Evolutionary conservation across 2,888 invertebrate genomes (phyloP).

Genomic region (Lordiphosa fenestrarum): DNA sequence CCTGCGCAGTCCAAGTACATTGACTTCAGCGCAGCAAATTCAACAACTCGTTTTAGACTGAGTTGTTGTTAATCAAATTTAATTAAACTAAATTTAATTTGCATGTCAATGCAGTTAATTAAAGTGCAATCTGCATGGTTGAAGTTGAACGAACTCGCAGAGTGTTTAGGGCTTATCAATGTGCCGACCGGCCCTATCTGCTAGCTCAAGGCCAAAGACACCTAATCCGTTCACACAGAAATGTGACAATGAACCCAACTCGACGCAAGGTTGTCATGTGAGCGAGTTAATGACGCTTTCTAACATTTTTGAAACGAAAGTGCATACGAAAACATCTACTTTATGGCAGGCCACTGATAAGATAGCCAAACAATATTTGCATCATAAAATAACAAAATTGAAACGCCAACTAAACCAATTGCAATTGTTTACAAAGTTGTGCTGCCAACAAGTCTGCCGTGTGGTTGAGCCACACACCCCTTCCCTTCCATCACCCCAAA

Average conservation of each 20-base stretch:
- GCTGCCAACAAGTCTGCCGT: constrained; percentile 59
- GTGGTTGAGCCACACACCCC: constrained; percentile 14
- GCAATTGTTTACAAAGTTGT: constrained; percentile 20
- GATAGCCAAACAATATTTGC: constrained; percentile 43
- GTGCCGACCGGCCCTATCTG: constrained; percentile 2
- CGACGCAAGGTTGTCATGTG: constrained; percentile 37
- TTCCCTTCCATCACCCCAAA: neutral
- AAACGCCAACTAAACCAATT: constrained; percentile 6
- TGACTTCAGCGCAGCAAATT: constrained; percentile 44
- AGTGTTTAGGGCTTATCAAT: constrained; percentile 21
- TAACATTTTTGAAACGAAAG: constrained; percentile 17
- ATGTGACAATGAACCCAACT: constrained; percentile 52
- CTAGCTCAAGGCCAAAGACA: constrained; percentile 2
- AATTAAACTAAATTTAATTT: constrained; percentile 71
- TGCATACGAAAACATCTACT: constrained; percentile 44
- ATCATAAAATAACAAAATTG: constrained; percentile 37
- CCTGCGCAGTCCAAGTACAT: constrained; percentile 46
- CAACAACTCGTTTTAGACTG: constrained; percentile 40
- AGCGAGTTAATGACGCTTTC: constrained; percentile 13
- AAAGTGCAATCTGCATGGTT: constrained; percentile 53
- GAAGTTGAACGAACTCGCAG: constrained; percentile 38
- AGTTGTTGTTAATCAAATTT: constrained; percentile 40
- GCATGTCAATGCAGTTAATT: constrained; percentile 58
- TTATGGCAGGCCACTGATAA: constrained; percentile 48
- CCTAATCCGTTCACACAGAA: constrained; percentile 16